phyloP scores from a whole-genome alignment of 2,888 invertebrate species.

The Terebella lapidaria region DNA sequence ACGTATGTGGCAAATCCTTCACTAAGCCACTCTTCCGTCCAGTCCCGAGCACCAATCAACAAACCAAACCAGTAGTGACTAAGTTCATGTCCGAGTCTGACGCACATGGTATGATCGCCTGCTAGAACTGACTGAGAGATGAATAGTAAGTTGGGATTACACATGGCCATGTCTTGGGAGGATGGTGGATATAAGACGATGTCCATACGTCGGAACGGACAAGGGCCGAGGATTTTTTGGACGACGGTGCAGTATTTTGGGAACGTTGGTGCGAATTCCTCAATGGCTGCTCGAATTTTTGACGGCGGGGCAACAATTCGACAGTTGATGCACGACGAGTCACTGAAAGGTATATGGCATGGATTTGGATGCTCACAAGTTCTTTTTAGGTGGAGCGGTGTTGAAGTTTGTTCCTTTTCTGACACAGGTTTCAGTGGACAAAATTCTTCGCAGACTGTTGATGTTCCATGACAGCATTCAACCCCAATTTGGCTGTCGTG shows the following conservation, averaged over 20 bases:
- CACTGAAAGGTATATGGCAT: conserved; percentile 5
- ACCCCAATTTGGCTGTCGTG: too few relatives aligned
- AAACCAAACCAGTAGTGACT: conserved; percentile 56
- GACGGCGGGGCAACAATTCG: conserved; percentile 30
- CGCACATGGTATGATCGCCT: conserved; percentile 37
- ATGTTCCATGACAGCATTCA: too few relatives aligned
- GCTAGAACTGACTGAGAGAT: conserved; percentile 49
- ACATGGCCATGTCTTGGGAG: conserved; percentile 18
- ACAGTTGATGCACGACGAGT: conserved; percentile 23
- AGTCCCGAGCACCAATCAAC: conserved; percentile 53
- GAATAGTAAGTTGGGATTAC: conserved; percentile 51
- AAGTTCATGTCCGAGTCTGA: conserved; percentile 52
- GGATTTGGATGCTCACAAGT: conserved; percentile 7
- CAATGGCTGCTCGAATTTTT: conserved; percentile 11
- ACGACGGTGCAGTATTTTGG: conserved; percentile 33
- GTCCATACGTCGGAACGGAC: conserved; percentile 51
- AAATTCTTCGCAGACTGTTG: too few relatives aligned
- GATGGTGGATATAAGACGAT: conserved; percentile 47
- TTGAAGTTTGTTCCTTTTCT: too few relatives aligned
- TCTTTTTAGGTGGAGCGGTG: background rate
- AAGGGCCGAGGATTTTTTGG: conserved; percentile 39
- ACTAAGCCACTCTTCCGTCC: conserved; percentile 56
- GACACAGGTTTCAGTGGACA: too few relatives aligned
- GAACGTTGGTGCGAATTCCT: conserved; percentile 33
- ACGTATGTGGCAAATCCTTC: conserved; percentile 55